Evolutionary conservation across 2,113 vertebrate species (phyloP), one percentile per base, ranked within the genome.

Genomic region (Percopsis transmontana): DNA sequence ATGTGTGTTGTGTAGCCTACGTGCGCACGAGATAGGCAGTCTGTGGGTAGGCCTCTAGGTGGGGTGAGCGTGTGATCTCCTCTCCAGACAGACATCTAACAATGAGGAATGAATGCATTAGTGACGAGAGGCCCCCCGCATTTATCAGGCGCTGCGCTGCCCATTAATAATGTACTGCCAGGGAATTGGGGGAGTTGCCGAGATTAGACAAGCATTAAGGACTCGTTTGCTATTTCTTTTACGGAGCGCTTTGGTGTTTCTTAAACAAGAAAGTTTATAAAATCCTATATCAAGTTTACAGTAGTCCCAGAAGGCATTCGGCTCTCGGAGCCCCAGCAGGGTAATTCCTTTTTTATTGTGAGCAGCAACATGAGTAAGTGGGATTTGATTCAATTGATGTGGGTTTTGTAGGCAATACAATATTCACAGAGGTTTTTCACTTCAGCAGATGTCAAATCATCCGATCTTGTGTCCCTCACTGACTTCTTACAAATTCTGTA

Each of bases 151-250:
- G 75, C 70, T 77, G 66, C 78, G 68, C 82, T 79, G 55, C 38
- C 70, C 82, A 88, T 90, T 89, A 90, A 90, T 88, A 87, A 87
- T 85, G 73, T 73, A 87, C 73, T 81, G 84, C 77, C 71, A 62
- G 72, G 78, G 83, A 82, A 74, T 72, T 80, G 69, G 80, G 72
- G 75, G 76, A 68, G 76, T 82, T 81, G 62, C 69, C 57, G 70
- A 81, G 82, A 85, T 90, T 87, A 87, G 81, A 69, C 77, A 79
- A 84, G 68, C 80, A 72, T 84, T 90, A 89, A 89, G 72, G 78
- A 81, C 74, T 80, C 54, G 18, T 82, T 82, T 79, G 72, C 77
- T 74, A 62, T 86, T 89, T 86, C 81, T 79, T 75, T 82, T 83
- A 82, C 23, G 72, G 68, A 81, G 70, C 79, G 70, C 44, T 68